phyloP scores from a whole-genome alignment of 2,888 invertebrate species.

The Pemphredon lugubris region DNA sequence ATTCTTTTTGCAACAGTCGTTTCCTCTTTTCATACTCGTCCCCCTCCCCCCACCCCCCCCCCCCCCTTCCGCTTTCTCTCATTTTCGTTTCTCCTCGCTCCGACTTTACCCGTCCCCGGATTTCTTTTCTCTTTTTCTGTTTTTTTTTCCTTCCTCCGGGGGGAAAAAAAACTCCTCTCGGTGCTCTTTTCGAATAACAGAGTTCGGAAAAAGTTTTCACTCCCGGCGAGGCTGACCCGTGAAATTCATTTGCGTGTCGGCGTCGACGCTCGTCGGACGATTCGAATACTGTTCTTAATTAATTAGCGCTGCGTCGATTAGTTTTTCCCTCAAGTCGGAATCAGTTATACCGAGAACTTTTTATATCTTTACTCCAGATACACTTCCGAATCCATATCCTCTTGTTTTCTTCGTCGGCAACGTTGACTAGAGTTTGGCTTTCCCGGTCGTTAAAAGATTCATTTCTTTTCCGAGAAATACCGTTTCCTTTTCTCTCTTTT shows the following conservation, averaged over 20 bases:
- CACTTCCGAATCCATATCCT: too few species aligned
- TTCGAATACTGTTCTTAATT: conserved; percentile 11
- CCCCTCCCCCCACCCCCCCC: background rate
- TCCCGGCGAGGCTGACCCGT: background rate
- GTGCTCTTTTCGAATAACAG: too few species aligned
- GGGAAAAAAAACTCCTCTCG: background rate
- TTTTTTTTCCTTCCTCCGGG: background rate
- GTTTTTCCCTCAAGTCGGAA: too few species aligned
- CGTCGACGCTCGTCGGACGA: background rate
- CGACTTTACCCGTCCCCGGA: too few species aligned
- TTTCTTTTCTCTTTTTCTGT: background rate
- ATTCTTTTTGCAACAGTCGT: too few species aligned
- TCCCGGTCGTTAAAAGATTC: background rate
- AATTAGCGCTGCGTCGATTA: conserved; percentile 34
- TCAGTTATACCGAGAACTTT: too few species aligned
- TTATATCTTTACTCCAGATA: too few species aligned
- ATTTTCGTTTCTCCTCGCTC: background rate
- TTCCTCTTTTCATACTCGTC: too few species aligned
- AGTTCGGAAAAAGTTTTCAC: too few species aligned
- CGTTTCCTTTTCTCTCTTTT: background rate
- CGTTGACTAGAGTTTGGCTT: too few species aligned
- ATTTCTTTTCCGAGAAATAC: background rate
- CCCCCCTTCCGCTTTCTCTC: background rate
- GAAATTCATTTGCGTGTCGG: conserved; percentile 42
- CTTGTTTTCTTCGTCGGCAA: too few species aligned